Base-by-base conservation (phyloP, 2,888 invertebrate species). In the Lysandra coridon region DNA sequence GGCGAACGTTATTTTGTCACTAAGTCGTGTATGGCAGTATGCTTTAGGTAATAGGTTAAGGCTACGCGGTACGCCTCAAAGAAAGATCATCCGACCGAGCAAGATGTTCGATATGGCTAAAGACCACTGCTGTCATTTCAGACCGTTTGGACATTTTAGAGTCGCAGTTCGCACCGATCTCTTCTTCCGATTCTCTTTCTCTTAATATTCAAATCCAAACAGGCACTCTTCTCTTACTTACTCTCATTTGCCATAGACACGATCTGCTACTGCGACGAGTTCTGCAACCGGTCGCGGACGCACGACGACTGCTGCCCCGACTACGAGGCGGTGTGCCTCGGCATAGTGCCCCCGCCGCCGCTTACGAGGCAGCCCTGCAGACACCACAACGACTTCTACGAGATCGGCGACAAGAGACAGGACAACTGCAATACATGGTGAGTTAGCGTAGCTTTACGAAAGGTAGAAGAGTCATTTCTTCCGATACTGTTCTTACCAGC, bases 251-350 rank as follows among this genome's bases (percentile, higher is more conserved):
- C 40, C 76, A 7, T 33, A 97, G 98, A 96, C 81, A 98, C 98
- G 0, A 89, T 97, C 17, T 99, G 99, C 91, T 99, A 99, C 91
- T 99, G 99, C 90, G 99, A 99, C 90, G 95, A 97, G 83, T 99
- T 99, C 92, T 99, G 99, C 92, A 97, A 98, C 87, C 93, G 97
- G 57, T 95, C 95, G 0, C 89, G 92, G 12, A 95, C 95, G 62
- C 96, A 96, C 81, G 99, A 99, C 89, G 96, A 96, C 83, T 99
- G 99, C 88, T 99, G 99, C 86, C 99, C 99, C 0, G 99, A 99
- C 91, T 99, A 97, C 89, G 96, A 95, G 88, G 94, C 95, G 0
- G 96, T 96, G 81, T 99, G 99, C 86, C 93, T 86, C 2, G 87
- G 87, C 4, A 75, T 84, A 14, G 73, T 79, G 1, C 82, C 83